Base-by-base conservation (phyloP, 2,113 vertebrate species). In the Chlamydotis undulata region DNA sequence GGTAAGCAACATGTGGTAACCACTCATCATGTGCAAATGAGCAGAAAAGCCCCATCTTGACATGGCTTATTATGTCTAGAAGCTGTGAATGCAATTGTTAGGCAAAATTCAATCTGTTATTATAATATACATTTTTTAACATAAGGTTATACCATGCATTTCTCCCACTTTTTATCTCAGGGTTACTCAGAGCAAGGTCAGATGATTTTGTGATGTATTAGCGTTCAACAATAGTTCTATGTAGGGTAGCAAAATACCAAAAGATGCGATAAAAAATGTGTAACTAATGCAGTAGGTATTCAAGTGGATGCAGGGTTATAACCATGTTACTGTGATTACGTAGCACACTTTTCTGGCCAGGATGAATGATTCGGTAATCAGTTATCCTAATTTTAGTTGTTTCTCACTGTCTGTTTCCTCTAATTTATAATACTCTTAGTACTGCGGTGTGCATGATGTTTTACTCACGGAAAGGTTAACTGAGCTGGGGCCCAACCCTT, bases 1-100 rank as follows among this genome's bases (percentile, higher is more conserved):
- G 79, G 88, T 94, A 79, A 86, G 75, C 90, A 98, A 96, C 97
- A 98, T 96, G 92, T 98, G 98, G 95, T 94, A 96, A 94, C 96
- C 95, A 97, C 96, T 98, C 91, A 95, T 96, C 92, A 96, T 77
- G 81, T 94, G 74, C 70, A 97, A 98, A 98, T 94, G 80, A 90
- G 89, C 87, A 96, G 90, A 96, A 97, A 97, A 96, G 69, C 78
- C 63, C 37, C 79, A 90, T 96, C 94, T 76, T 97, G 95, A 97
- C 96, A 92, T 85, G 93, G 74, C 53, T 95, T 95, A 63, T 96
- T 95, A 80, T 87, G 74, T 91, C 93, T 87, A 55, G 67, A 93
- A 94, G 83, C 69, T 94, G 81, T 76, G 94, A 97, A 92, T 90
- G 67, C 69, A 94, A 78, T 96, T 91, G 74, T 85, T 83, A 80